Evolutionary conservation across 2,797 vertebrate genomes (phyloP), one percentile per base, ranked within the genome.

Genomic region (Lacerta viridis): DNA sequence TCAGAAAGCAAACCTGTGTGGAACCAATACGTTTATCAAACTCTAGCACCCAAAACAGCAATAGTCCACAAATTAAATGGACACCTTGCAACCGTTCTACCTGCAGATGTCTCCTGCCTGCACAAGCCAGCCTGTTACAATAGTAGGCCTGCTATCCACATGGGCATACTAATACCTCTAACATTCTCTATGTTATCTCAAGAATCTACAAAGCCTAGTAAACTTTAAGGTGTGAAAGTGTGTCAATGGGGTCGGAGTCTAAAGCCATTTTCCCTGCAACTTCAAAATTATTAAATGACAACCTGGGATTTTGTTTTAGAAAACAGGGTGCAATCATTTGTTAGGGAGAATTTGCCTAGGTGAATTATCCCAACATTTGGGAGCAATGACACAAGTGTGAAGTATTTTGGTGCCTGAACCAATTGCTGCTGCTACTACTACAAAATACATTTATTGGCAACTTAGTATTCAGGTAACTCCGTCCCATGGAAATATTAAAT

Each of bases 41-140:
- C 87, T 64, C 80, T 88, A 66, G 39, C 13, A 75, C 46, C 25
- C 41, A n/a, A 83, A 41, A 50, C 27, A 88, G 27, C 18, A 74
- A 39, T 1, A 27, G 25, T 3, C 20, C 72, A 80, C 6, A 20
- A 25, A 71, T 76, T 64, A 39, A 76, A 85, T 17, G 39, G 18
- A 77, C 17, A 77, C 33, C 68, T 18, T 20, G 43, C 25, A 82
- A 20, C 3, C 64, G 7, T 7, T 27, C 41, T 9, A 27, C 66
- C 41, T 15, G 17, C 4, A 83, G 9, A 55, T 83, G n/a, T 78
- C 33, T 69, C 6, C n/a, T 55, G 61, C 36, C 36, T 72, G 59
- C 71, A 50, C 46, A 74, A 64, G 6, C 5, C 33, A 7, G 8
- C 15, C 23, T 13, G 33, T 69, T 78, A 68, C 17, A 39, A 36